Evolutionary conservation across 53 echinoderm and acorn worm species (phyloP), one percentile per base, ranked within the genome.

Genomic region (Hippasteria phrygiana): DNA sequence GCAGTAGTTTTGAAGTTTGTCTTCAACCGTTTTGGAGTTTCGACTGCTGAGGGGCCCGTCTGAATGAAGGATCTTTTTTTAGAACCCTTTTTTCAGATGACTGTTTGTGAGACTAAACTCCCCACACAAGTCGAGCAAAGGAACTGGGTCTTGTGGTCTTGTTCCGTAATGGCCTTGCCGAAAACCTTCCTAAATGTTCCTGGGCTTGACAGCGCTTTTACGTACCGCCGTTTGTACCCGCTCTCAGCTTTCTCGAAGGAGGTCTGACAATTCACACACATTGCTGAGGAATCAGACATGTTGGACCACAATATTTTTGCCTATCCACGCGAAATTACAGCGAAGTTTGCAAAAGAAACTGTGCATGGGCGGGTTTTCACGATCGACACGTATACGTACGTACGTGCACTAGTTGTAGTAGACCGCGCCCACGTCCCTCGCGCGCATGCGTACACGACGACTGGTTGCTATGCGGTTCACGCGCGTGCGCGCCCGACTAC

Each of bases 201-300:
- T 1, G 73, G 73, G 45, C 73, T 73, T 41, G 73, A 42, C 43
- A 73, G n/a, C 39, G 41, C 73, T 22, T 43, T 73, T 20, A 73
- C 73, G 5, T 11, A 73, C 20, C 11, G 4, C 24, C 73, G 39
- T 6, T 20, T 43, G n/a, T 73, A 42, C 0, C 73, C 43, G 2
- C 10, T 38, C 43, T 42, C 73, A 8, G 43, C 43, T 73, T 73
- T 22, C 24, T n/a, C 73, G 20, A 73, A 73, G 40, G 73, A 8
- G 41, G 73, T 73, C 27, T 73, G 40, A 22, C 73, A 73, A 43
- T 73, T 73, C 0, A 17, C 43, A 43, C 73, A 73, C 39, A 38
- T 20, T n/a, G n/a, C n/a, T 39, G 43, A 43, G 18, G 73, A 42
- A 2, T n/a, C n/a, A n/a, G n/a, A 51, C 16, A 51, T 51, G n/a